Percentiles rank a stretch among this genome's conserved stretches.
phyloP scores from a whole-genome alignment of 2,888 invertebrate genomes.

The Eurois occulta region DNA sequence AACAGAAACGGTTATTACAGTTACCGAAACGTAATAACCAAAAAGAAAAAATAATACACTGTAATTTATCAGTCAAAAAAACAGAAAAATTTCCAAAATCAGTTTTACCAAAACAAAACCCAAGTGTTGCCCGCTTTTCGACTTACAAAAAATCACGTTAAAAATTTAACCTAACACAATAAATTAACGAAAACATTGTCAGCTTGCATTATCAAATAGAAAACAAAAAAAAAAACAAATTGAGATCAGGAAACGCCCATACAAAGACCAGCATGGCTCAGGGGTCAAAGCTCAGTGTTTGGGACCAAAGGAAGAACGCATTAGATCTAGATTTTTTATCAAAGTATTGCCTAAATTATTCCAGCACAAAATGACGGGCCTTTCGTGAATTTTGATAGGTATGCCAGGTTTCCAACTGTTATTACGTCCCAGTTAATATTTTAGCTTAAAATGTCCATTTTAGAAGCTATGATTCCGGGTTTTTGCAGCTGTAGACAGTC shows the following conservation, averaged over 20 bases:
- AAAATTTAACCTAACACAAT: slow-evolving; percentile 76
- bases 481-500: slow-evolving; percentile 36
- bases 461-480: slow-evolving; percentile 15
- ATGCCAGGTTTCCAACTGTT: slow-evolving; percentile 14
- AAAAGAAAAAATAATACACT: slow-evolving; percentile 18
- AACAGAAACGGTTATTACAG: slow-evolving; percentile 13
- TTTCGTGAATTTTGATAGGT: slow-evolving; percentile 21
- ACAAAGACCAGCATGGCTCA: slow-evolving; percentile 80
- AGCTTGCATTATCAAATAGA: slow-evolving; percentile 67
- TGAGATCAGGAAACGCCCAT: slow-evolving; percentile 87
- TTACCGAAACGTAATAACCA: slow-evolving; percentile 10
- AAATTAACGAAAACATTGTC: slow-evolving; percentile 75
- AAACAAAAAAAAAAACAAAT: slow-evolving; percentile 75
- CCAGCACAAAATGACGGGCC: slow-evolving; percentile 28
- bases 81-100: slow-evolving; percentile 7
- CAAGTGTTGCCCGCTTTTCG: slow-evolving; percentile 51
- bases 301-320: slow-evolving; percentile 56
- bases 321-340: slow-evolving; percentile 27
- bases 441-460: slow-evolving; percentile 34
- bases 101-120: slow-evolving; percentile 33
- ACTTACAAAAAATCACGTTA: slow-evolving; percentile 68
- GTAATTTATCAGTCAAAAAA: slow-evolving; percentile 31
- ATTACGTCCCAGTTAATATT: slow-evolving; percentile 2
- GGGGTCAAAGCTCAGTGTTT: slow-evolving; percentile 61
- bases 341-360: slow-evolving; percentile 58